Base-by-base conservation (phyloP, 37 sponge, comb jelly and placozoan species). In the Spongilla lacustris region DNA sequence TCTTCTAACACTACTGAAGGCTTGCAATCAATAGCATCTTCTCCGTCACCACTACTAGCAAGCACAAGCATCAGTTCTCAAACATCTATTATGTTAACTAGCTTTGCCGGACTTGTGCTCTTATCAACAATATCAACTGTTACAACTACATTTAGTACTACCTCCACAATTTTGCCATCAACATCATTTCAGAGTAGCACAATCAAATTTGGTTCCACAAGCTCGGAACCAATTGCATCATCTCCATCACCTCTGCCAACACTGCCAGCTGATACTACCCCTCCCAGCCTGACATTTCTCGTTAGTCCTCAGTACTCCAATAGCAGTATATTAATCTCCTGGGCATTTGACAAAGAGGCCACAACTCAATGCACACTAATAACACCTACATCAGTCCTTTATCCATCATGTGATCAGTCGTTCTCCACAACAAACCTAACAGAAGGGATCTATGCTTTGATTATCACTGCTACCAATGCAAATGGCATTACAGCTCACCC, bases 311-410 rank as follows among this genome's bases (percentile, higher is more conserved):
- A 3, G 0, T 66, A 29, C n/a, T 81, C 81, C 30, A 81, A 81
- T 81, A 70, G n/a, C 12, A 68, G 30, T 26, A 30, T 81, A 33
- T 68, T 69, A 25, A 68, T 81, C 36, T 31, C 34, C 22, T 81
- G 81, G 81, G 31, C 14, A 67, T 81, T 68, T 38, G 30, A 81
- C 32, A 69, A 67, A 31, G 70, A 67, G 25, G 81, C 69, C 0
- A 35, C 69, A 13, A 32, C 69, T 19, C 66, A 32, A 17, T 81
- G 81, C 27, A 81, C 81, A 4, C 67, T 81, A 17, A 67, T 33
- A 66, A 68, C 67, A 17, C 81, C 81, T 11, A 31, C 34, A 29
- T 32, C 66, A 34, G 29, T 66, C 10, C 22, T 81, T 10, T 22
- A 28, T 27, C 29, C 67, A 30, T 10, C 23, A 5, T 66, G 68